Conservation (phyloP, 2,113 vertebrate genomes). For the Synchiropus splendidus region DNA sequence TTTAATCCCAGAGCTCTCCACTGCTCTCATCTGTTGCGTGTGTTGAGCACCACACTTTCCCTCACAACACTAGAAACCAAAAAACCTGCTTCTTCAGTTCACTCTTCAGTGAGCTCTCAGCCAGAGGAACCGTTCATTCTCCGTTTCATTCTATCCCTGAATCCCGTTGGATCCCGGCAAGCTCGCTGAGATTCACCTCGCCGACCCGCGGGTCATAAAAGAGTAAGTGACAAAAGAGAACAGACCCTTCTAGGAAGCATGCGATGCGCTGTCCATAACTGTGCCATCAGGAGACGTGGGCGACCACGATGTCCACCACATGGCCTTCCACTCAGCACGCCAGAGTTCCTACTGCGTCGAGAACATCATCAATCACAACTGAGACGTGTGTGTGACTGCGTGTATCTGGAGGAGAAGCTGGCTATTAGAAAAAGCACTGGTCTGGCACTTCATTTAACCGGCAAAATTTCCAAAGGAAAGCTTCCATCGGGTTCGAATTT, state of each 20-base stretch:
- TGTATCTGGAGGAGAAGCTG: conserved; percentile 21
- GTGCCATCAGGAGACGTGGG: too few relatives aligned
- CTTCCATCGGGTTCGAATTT: conserved; percentile 67
- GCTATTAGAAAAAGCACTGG: conserved; percentile 43
- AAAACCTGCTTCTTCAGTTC: conserved; percentile 4
- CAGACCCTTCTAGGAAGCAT: too few relatives aligned
- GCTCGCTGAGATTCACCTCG: conserved; percentile 14
- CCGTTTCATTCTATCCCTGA: neutral
- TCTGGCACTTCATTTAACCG: conserved; percentile 61
- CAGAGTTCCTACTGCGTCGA: conserved; percentile 34
- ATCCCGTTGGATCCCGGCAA: too few relatives aligned
- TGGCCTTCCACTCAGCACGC: too few relatives aligned
- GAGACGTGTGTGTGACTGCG: conserved; percentile 21
- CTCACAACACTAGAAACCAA: conserved; percentile 22
- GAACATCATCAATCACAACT: conserved; percentile 67
- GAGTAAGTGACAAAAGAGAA: too few relatives aligned
- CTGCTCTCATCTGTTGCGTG: conserved; percentile 62
- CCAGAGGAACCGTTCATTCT: neutral
- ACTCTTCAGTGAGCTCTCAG: neutral
- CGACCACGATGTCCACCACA: too few relatives aligned
- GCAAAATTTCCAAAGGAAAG: conserved; percentile 67
- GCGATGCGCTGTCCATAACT: too few relatives aligned
- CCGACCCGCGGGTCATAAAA: conserved; percentile 20
- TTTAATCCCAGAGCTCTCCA: conserved; percentile 84
- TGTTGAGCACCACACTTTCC: conserved; percentile 36